Conservation (phyloP, 2,113 vertebrate species). For the Loxodonta africana region DNA sequence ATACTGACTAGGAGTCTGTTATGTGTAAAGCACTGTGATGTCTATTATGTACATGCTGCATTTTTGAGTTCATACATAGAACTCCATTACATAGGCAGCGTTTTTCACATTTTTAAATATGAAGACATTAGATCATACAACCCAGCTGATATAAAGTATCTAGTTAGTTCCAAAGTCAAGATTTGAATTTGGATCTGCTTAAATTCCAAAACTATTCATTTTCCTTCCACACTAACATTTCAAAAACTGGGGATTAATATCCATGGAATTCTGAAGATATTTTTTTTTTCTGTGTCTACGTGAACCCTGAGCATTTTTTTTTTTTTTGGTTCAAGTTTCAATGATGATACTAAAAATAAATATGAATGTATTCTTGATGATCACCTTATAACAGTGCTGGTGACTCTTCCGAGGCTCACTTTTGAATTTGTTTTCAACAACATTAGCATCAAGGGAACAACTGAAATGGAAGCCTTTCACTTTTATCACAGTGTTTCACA, state of each 20-base stretch:
- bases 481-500: conserved; percentile 39
- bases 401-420: background rate
- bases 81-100: background rate
- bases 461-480: conserved; percentile 34
- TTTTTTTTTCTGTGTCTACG: background rate
- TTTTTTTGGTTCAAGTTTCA: background rate
- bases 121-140: background rate
- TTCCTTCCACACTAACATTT: background rate
- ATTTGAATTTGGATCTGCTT: background rate
- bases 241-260: background rate
- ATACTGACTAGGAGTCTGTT: background rate
- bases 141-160: background rate
- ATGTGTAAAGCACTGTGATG: background rate
- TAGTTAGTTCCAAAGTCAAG: background rate
- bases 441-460: background rate
- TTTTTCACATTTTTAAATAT: conserved; percentile 7
- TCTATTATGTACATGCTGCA: background rate
- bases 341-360: conserved; percentile 13
- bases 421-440: conserved; percentile 53
- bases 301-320: background rate
- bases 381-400: background rate
- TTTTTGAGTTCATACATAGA: background rate
- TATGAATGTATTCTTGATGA: background rate
- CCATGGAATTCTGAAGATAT: background rate
- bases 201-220: background rate